Base-by-base conservation (phyloP, 2,113 vertebrate genomes). In the Neopipo cinnamomea region DNA sequence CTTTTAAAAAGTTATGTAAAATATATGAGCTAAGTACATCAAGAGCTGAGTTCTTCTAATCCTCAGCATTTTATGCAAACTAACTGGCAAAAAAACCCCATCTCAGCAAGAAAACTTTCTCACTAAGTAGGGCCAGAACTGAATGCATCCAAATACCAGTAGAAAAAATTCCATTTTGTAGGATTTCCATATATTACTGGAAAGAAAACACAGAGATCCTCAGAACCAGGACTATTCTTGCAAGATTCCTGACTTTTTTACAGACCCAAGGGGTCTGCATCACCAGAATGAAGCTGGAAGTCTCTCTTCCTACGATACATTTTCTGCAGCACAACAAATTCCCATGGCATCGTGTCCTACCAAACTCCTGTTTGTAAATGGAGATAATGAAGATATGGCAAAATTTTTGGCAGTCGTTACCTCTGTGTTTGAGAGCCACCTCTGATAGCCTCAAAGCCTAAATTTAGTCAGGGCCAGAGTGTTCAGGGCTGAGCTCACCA, bases 51-150 rank as follows among this genome's bases (percentile, higher is more conserved):
- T 81, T 84, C 24, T 90, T 88, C 52, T 70, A 86, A 67, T 91
- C 88, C 68, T 93, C 72, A 91, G 79, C 55, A 81, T 91, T 95
- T 95, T 91, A 81, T 87, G 67, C 90, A 93, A 91, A 74, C 13
- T 79, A 82, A 70, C 24, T 35, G 68, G 33, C 27, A 89, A 79
- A 88, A 79, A 90, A 33, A 3, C 0, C 4, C 7, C 55, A 90
- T 15, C 75, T 88, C n/a, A 80, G 72, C 76, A 90, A 83, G 63
- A 94, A 89, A 44, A 80, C 39, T 70, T 68, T 53, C 39, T 68
- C 35, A 50, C 37, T 85, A 50, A 93, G 50, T 59, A 74, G 67
- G 37, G 76, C 15, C 23, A 76, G 52, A 91, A 56, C 6, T 52
- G 24, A 30, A 41, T 10, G 2, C n/a, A 17, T 37, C 41, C 49